Evolutionary conservation across 2,888 invertebrate species (phyloP).

Genomic region (Spicauda simplicius): DNA sequence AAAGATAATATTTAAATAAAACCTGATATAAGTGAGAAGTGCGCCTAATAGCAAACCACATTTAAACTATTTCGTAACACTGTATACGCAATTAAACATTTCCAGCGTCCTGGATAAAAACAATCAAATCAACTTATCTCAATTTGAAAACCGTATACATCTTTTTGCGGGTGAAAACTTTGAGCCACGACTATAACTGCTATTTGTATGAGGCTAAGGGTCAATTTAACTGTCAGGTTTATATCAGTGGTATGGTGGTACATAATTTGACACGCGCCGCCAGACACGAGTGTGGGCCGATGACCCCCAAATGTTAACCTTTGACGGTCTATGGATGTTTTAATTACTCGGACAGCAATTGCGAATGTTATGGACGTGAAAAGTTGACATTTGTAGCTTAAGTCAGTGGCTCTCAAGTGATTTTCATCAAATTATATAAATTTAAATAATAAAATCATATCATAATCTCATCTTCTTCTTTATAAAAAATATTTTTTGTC

Average conservation of each 20-base stretch:
- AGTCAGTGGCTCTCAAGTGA: too few relatives aligned
- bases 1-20: too few relatives aligned
- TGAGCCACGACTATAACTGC: background rate
- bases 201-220: background rate
- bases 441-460: too few relatives aligned
- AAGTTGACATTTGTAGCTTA: background rate
- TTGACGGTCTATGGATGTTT: conserved; percentile 32
- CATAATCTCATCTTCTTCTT: too few relatives aligned
- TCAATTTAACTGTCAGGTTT: background rate
- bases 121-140: conserved; percentile 64
- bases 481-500: too few relatives aligned
- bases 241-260: background rate
- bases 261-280: conserved; percentile 67
- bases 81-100: conserved; percentile 76
- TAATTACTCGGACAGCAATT: conserved; percentile 22
- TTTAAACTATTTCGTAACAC: conserved; percentile 59
- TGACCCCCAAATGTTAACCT: conserved; percentile 52
- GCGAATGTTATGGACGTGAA: background rate
- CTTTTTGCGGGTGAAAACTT: background rate
- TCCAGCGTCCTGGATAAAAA: conserved; percentile 75
- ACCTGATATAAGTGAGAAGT: too few relatives aligned
- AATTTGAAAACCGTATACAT: conserved; percentile 15
- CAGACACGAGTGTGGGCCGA: conserved; percentile 49
- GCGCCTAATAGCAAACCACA: too few relatives aligned
- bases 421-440: too few relatives aligned